Percentiles rank a stretch among this genome's conserved stretches.
Conservation (phyloP, 2,797 vertebrate species). For the Catostomus latipinnis region DNA sequence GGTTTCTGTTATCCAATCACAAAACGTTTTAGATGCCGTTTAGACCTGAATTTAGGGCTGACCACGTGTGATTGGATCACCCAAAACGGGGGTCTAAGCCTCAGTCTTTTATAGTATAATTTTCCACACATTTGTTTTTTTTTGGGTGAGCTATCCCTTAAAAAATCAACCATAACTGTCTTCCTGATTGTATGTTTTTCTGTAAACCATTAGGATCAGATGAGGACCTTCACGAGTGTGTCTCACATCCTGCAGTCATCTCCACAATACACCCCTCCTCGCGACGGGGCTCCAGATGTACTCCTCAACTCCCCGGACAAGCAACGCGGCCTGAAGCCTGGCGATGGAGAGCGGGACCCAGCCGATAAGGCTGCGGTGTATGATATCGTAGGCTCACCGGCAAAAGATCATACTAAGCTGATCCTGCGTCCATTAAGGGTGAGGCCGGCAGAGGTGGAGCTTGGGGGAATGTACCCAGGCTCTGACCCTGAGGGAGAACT, state of each 20-base stretch:
- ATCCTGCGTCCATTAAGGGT: conserved; percentile 92
- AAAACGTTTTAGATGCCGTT: no score
- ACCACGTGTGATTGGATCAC: no score
- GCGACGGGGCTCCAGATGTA: conserved; percentile 90
- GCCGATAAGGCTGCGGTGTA: conserved; percentile 95
- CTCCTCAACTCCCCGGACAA: conserved; percentile 87
- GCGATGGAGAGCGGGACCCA: conserved; percentile 88
- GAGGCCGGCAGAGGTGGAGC: conserved; percentile 93
- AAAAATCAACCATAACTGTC: no score
- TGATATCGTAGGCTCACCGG: conserved; percentile 95
- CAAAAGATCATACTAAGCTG: conserved; percentile 95
- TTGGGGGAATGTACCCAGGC: conserved; percentile 41
- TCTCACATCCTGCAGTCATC: conserved; percentile 92
- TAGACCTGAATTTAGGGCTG: no score
- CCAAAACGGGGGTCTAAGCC: no score
- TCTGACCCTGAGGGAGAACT: conserved; percentile 55
- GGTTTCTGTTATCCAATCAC: no score
- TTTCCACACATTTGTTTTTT: no score
- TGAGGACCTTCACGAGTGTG: conserved; percentile 78
- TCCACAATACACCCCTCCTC: conserved; percentile 91
- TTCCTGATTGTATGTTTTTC: background rate
- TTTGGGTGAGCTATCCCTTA: no score
- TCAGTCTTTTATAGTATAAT: no score
- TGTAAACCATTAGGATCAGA: conserved; percentile 22
- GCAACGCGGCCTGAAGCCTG: conserved; percentile 81